These are phyloP conservation scores for Bothrops jararaca DNA, from an alignment of 2,113 vertebrate genomes.

Conservation along the genomic window DNA sequence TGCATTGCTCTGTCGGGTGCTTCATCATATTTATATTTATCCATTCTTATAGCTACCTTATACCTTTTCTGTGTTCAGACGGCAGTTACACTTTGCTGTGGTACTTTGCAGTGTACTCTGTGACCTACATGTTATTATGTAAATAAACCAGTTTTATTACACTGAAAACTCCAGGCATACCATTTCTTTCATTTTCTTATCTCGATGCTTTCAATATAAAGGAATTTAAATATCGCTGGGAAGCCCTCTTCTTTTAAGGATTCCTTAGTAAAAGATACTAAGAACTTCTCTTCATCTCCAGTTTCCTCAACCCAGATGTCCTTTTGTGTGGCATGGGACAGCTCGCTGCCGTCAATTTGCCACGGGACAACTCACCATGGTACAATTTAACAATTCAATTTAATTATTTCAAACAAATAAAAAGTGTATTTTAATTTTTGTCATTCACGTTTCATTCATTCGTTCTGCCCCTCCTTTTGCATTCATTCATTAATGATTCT, in stretches of 20 bases:
- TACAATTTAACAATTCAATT: too few species aligned
- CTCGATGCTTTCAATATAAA: neutral
- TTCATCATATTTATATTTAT: slow-evolving; percentile 57
- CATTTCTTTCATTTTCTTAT: neutral
- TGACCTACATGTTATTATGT: slow-evolving; percentile 76
- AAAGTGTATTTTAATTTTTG: too few species aligned
- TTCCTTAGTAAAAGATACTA: neutral
- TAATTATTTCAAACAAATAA: too few species aligned
- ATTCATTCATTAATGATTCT: too few species aligned
- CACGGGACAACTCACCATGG: too few species aligned
- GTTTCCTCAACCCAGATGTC: neutral
- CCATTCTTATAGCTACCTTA: slow-evolving; percentile 60
- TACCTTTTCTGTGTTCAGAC: slow-evolving; percentile 59
- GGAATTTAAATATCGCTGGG: accelerated
- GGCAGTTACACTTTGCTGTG: slow-evolving; percentile 74
- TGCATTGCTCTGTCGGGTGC: slow-evolving; percentile 63
- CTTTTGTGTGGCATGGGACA: neutral
- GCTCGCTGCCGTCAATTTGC: too few species aligned
- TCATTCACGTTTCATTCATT: too few species aligned
- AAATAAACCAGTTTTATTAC: slow-evolving; percentile 79
- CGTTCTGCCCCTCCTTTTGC: too few species aligned
- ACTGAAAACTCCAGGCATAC: slow-evolving; percentile 33
- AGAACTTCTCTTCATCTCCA: neutral
- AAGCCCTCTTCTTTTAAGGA: neutral
- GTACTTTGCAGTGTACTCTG: slow-evolving; percentile 77